Conservation (phyloP, 2,888 invertebrate genomes). For the Venustoraphidia nigricollis region DNA sequence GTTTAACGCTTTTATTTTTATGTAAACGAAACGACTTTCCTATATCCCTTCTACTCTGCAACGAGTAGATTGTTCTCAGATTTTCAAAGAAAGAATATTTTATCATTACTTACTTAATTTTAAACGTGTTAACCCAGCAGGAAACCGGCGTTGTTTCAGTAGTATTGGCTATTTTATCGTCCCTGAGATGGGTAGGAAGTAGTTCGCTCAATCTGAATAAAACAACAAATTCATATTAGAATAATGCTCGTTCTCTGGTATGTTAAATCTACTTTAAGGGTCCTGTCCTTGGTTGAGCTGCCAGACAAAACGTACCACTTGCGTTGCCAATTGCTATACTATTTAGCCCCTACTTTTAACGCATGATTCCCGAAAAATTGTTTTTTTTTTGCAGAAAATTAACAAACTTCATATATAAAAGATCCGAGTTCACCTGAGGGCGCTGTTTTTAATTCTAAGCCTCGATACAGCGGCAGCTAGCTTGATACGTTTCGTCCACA, state of each 20-base stretch:
- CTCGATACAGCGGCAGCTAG: slow-evolving; percentile 64
- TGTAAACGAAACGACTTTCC: too few relatives aligned
- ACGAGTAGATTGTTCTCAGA: too few relatives aligned
- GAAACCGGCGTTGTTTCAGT: slow-evolving; percentile 38
- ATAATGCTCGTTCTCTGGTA: neutral
- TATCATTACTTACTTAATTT: slow-evolving; percentile 36
- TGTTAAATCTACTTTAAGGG: too few relatives aligned
- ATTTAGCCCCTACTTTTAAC: too few relatives aligned
- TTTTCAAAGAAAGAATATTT: too few relatives aligned
- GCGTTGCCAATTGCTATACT: too few relatives aligned
- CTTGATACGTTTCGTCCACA: slow-evolving; percentile 49
- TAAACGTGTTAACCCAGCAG: slow-evolving; percentile 68
- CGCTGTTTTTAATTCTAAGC: slow-evolving; percentile 57
- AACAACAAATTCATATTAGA: neutral
- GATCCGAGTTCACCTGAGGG: slow-evolving; percentile 35
- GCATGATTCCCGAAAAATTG: too few relatives aligned
- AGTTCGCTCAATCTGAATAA: slow-evolving; percentile 40
- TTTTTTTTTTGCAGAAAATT: neutral
- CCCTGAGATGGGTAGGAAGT: slow-evolving; percentile 54
- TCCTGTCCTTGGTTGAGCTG: too few relatives aligned
- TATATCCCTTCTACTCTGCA: too few relatives aligned
- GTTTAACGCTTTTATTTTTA: too few relatives aligned
- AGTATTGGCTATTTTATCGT: slow-evolving; percentile 45
- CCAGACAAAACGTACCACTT: too few relatives aligned
- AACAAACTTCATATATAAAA: neutral